phyloP scores from a whole-genome alignment of 2,113 vertebrate species.

The Pholis gunnellus region DNA sequence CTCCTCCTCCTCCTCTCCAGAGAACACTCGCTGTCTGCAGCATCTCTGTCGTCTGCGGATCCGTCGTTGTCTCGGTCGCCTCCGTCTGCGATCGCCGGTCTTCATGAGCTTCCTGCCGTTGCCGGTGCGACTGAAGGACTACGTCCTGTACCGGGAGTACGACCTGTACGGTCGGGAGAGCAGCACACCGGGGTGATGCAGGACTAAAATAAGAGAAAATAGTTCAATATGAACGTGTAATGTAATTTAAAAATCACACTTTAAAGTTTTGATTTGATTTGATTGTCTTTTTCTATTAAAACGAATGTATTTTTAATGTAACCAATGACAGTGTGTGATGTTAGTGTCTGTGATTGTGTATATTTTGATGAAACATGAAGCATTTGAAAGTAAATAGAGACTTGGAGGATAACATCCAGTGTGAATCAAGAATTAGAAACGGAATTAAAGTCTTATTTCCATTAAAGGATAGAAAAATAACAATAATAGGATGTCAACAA shows the following conservation, averaged over 20 bases:
- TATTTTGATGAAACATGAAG: neutral
- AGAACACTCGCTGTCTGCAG: conserved; percentile 89
- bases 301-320: neutral
- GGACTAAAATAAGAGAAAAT: neutral
- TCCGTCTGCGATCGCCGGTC: conserved; percentile 90
- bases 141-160: conserved; percentile 90
- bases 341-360: neutral
- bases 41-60: conserved; percentile 94
- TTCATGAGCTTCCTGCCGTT: conserved; percentile 94
- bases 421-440: neutral
- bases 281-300: conserved; percentile 15
- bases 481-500: neutral
- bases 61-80: conserved; percentile 88
- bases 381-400: neutral
- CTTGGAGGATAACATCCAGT: neutral
- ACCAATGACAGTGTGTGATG: neutral
- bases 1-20: conserved; percentile 73
- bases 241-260: no score
- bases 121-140: conserved; percentile 90
- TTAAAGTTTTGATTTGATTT: neutral
- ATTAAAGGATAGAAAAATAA: neutral
- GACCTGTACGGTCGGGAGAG: conserved; percentile 80
- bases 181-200: neutral
- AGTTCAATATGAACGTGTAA: neutral
- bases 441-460: neutral